A percentile compares a stretch with the other conserved stretches of the same genome.
These are phyloP conservation scores for Dicerorhinus sumatrensis DNA, from an alignment of 2,113 vertebrate genomes.

Conservation along the genomic window DNA sequence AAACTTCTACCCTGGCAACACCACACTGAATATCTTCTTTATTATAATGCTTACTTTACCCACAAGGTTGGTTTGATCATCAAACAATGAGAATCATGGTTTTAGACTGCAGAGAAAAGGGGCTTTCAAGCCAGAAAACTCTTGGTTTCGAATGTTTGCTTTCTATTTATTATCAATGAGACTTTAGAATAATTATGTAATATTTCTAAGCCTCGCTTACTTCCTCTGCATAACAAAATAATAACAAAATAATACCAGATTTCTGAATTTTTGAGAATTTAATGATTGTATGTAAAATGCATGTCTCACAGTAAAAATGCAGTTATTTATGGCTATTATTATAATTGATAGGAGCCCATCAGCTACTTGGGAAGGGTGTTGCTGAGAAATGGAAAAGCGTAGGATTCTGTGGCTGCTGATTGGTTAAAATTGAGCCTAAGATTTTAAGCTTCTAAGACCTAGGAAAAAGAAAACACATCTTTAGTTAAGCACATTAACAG, in stretches of 20 bases:
- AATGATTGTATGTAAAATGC: neutral
- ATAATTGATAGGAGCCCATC: neutral
- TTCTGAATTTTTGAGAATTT: neutral
- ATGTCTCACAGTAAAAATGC: neutral
- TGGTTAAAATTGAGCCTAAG: neutral
- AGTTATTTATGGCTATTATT: neutral
- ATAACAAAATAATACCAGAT: neutral
- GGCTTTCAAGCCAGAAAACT: neutral
- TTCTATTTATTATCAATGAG: neutral
- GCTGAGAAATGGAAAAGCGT: neutral
- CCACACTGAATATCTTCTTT: neutral
- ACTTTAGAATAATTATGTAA: neutral
- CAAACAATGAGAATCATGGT: neutral
- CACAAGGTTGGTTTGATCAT: neutral
- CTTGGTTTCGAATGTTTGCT: neutral
- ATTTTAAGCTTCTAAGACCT: neutral
- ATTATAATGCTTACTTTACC: neutral
- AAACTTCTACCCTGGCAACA: neutral
- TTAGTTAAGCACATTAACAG: neutral
- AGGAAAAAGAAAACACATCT: neutral
- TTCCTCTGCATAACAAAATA: neutral
- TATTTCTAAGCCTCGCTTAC: neutral
- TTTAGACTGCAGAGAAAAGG: neutral
- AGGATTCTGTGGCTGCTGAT: neutral
- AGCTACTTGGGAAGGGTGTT: neutral